Evolutionary conservation across 2,113 vertebrate species (phyloP), one percentile per base, ranked within the genome.

Genomic region (Polyodon spathula): DNA sequence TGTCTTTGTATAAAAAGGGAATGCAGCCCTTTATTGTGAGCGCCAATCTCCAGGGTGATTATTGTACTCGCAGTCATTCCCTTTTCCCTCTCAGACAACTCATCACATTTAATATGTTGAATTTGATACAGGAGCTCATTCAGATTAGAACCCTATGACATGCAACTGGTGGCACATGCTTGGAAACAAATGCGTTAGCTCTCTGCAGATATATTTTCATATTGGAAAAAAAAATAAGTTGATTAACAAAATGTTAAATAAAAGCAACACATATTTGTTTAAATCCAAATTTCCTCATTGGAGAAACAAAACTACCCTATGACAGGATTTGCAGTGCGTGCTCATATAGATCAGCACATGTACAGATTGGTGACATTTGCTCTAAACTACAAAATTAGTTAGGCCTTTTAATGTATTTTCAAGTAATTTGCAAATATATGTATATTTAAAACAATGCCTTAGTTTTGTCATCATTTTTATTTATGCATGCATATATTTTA

Each of bases 111-210:
- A 83, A 86, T 78, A 84, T 81, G 76, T 64, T 44, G 77, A 84
- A 85, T 85, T 77, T 81, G 73, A 80, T 81, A 76, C 74, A 75
- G 71, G 69, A 79, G 68, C 80, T 80, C 76, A 83, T 86, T 81
- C 76, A 80, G 76, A 83, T 84, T 66, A 71, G 73, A 81, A 75
- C 55, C 83, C 76, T 81, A 79, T 84, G 85, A 87, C 84, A 77
- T 63, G 60, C 41, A 41, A 64, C 83, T 82, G 80, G 80, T 84
- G 84, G 84, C 78, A 64, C 70, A 42, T 62, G 17, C 56, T 67
- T 63, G 60, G 60, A 72, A 80, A 72, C 64, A 40, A 59, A 55
- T 46, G 59, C 51, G 63, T 71, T 74, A 69, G 71, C 76, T 74
- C 62, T 69, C 69, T 75, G 68, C 68, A 62, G 58, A 40, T 37